Percentiles rank a stretch among this genome's conserved stretches.
These are phyloP conservation scores for Drosophila sucinea DNA, from an alignment of 1,140 invertebrate genomes.

Conservation along the genomic window DNA sequence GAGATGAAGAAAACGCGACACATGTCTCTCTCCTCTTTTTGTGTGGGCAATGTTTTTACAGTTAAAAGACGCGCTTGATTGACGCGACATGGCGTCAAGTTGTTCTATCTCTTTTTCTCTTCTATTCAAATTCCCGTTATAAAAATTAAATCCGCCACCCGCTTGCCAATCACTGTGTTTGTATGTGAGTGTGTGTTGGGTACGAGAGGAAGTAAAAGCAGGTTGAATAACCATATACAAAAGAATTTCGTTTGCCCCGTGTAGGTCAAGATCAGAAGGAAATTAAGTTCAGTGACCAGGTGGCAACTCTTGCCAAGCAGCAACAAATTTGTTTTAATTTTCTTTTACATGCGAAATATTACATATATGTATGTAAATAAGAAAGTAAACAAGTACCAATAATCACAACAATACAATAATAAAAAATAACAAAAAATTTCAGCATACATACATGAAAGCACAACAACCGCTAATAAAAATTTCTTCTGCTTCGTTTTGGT, in stretches of 20 bases:
- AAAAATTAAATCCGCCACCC: conserved; percentile 52
- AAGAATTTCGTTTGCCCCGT: conserved; percentile 45
- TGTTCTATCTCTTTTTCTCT: conserved; percentile 13
- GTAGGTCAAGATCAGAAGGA: conserved; percentile 74
- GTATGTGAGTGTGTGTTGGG: conserved; percentile 7
- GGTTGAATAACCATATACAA: conserved; percentile 72
- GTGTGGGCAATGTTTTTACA: conserved; percentile 38
- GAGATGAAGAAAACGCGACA: conserved; percentile 11
- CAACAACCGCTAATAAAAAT: conserved; percentile 70
- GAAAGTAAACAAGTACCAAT: conserved; percentile 52
- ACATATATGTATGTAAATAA: conserved; percentile 28
- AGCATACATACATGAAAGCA: conserved; percentile 73
- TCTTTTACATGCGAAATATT: conserved; percentile 8
- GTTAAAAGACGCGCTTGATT: conserved; percentile 44
- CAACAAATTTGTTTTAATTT: conserved; percentile 24
- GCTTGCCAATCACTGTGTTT: conserved; percentile 17
- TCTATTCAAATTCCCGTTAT: conserved; percentile 68
- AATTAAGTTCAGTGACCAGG: conserved; percentile 51
- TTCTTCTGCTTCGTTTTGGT: conserved; percentile 51
- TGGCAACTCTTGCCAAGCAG: conserved; percentile 30
- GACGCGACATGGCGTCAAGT: conserved; percentile 21
- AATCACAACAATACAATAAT: conserved; percentile 41
- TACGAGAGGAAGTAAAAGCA: conserved; percentile 51
- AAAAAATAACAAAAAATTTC: conserved; percentile 37
- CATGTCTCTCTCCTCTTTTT: conserved; percentile 20